Evolutionary conservation across 1,140 invertebrate species (phyloP), one percentile per base, ranked within the genome.

Genomic region (Aphelinus atriplicis): DNA sequence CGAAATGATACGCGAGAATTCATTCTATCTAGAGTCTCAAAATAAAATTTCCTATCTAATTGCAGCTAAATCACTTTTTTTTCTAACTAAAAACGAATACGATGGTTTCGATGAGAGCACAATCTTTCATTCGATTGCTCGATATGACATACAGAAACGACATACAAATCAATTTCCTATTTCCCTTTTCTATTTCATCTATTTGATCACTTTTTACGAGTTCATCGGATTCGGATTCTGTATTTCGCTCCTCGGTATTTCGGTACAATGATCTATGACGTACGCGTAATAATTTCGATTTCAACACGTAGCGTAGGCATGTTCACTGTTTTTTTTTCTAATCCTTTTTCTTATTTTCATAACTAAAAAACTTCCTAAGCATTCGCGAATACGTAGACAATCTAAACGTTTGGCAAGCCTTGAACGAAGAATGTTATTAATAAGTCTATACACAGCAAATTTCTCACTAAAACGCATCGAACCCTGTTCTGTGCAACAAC

Each of bases 31-130:
- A 86, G 80, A 83, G 80, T 71, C 62, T 85, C 76, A 82, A 86
- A 86, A 83, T 85, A 82, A 87, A 83, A 84, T 87, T 86, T 85
- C 77, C 85, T 87, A 87, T 83, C 86, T 87, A 87, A 87, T 83
- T 84, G 75, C 82, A 68, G 81, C 84, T 84, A 86, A 82, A 84
- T 67, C 63, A 84, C 75, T 72, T 47, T 69, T 80, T 71, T 62
- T 77, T 82, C 80, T 83, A 85, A 86, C 80, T 81, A 81, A 85
- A 26, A 85, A 77, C 78, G 73, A 83, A 80, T 78, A 76, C 80
- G 71, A 84, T 81, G 47, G 10, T 78, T 81, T 83, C 64, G 58
- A 72, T 76, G 70, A 67, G 56, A 76, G 55, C 56, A 48, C 70
- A 69, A 69, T 71, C 3, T 64, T 75, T 70, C 65, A 66, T 75